Base-by-base conservation (phyloP, 2,113 vertebrate species). In the Eupsittula cactorum region DNA sequence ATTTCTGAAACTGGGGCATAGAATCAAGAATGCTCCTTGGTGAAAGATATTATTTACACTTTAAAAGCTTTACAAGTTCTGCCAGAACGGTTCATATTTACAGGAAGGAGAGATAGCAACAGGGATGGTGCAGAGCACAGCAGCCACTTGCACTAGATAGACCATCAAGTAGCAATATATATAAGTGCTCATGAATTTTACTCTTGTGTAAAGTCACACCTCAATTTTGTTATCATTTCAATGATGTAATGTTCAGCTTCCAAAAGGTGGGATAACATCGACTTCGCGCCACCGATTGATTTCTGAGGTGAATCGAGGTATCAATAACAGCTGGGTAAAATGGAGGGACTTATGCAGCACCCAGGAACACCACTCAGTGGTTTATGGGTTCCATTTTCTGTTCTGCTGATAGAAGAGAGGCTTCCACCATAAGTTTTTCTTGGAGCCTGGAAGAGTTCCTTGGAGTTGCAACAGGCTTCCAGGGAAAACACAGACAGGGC, bases 1-100 rank as follows among this genome's bases (percentile, higher is more conserved):
- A 46, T 86, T 92, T 94, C 62, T 92, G 76, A 93, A 96, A 94
- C 57, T 88, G 69, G 88, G 77, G 33, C 88, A 82, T 11, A 73
- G 62, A 93, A 73, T n/a, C 52, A 93, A 75, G 57, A 91, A 89
- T 27, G 31, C 10, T 73, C 35, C 8, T 75, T 52, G 49, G 33
- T 86, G 37, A 90, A 80, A 92, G 14, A 49, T 67, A 80, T 90
- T 90, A 77, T 86, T 93, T 77, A 63, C 35, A 11, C 37, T 70
- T 91, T 0, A 70, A 83, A 84, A 60, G 8, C n/a, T 33, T 59
- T 59, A 35, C 31, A 53, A 70, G 25, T 55, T 64, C 81, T 91
- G 23, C 27, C 42, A 76, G 73, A 63, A 37, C 1, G 41, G 44
- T 80, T 77, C 19, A 20, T 86, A 37, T 59, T 86, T 86, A 79